A percentile compares a stretch with the other conserved stretches of the same genome.
Conservation (phyloP, 2,797 vertebrate genomes). For the Lithobates pipiens region DNA sequence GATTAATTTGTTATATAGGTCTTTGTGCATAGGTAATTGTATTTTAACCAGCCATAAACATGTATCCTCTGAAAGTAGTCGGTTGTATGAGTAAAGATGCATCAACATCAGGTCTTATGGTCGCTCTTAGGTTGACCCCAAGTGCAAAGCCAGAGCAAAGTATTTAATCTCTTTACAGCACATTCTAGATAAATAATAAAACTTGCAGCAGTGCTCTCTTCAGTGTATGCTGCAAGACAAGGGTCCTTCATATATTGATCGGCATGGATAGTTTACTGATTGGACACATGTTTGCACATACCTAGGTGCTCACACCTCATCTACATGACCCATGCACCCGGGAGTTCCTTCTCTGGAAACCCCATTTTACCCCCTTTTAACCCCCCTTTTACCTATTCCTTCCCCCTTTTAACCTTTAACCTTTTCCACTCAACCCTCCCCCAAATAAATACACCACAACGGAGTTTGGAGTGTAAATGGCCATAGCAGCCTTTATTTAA, state of each 20-base stretch:
- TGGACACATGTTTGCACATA: neutral
- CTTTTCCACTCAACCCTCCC: no score
- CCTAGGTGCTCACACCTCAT: neutral
- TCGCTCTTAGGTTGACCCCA: neutral
- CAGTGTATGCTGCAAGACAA: neutral
- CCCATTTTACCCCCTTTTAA: no score
- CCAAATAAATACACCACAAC: no score
- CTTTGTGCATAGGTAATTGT: no score
- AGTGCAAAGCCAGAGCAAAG: neutral
- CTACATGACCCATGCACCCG: no score
- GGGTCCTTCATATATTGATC: neutral
- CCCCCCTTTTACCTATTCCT: no score
- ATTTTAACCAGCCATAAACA: neutral
- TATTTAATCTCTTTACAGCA: neutral
- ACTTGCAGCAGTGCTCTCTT: slow-evolving; percentile 17
- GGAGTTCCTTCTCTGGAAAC: no score
- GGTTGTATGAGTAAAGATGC: neutral
- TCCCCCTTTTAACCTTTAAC: no score
- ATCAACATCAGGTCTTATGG: neutral
- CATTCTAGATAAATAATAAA: neutral
- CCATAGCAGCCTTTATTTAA: no score
- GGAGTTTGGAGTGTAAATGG: no score
- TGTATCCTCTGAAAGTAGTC: neutral
- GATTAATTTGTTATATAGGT: neutral
- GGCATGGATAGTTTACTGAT: neutral